phyloP scores from a whole-genome alignment of 64 coral and sea anemone genomes.

The Montipora capricornis region DNA sequence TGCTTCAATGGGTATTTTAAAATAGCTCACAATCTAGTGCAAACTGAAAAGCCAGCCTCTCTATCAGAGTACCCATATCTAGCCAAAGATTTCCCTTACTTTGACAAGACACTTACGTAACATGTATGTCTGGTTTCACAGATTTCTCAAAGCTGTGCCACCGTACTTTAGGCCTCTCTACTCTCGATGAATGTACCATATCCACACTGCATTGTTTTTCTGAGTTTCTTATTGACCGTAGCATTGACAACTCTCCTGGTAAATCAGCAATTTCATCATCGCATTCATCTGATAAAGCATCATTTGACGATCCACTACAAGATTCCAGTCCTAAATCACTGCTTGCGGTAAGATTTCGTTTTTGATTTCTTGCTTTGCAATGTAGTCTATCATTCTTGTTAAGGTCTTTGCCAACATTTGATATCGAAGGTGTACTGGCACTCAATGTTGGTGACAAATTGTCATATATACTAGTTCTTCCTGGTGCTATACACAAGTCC shows the following conservation, averaged over 20 bases:
- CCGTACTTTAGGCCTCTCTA: conserved; percentile 78
- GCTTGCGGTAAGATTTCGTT: conserved; percentile 61
- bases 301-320: conserved; percentile 78
- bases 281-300: conserved; percentile 77
- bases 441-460: conserved; percentile 81
- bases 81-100: not conserved
- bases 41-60: not conserved
- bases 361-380: conserved; percentile 60
- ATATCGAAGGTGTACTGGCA: conserved; percentile 88
- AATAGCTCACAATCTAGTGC: not conserved
- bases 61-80: not conserved
- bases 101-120: conserved; percentile 63
- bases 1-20: too few species aligned
- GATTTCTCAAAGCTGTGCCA: conserved; percentile 99
- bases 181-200: conserved; percentile 52
- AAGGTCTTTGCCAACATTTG: conserved; percentile 75
- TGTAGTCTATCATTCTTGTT: conserved; percentile 59
- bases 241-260: conserved; percentile 79
- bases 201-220: conserved; percentile 44
- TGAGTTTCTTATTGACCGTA: conserved; percentile 67
- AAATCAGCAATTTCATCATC: conserved; percentile 89
- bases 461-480: conserved; percentile 95
- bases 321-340: conserved; percentile 90
- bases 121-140: conserved; percentile 66
- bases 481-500: conserved; percentile 78